phyloP scores from a whole-genome alignment of 2,888 invertebrate genomes.

The Chesias legatella region DNA sequence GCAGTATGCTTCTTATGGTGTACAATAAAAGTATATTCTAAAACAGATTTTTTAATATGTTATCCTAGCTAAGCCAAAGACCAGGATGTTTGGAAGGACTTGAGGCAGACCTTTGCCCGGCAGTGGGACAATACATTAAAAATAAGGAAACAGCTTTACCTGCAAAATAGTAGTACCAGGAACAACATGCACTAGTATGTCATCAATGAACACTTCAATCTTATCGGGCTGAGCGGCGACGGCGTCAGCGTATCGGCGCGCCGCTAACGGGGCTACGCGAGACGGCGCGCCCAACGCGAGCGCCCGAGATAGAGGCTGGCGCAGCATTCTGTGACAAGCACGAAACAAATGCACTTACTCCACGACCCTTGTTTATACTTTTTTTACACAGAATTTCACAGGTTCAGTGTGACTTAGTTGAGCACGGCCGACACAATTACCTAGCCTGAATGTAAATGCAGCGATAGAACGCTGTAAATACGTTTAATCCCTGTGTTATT shows the following conservation, averaged over 20 bases:
- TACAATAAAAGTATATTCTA: too few relatives aligned
- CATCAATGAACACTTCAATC: conserved; percentile 98
- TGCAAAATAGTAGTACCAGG: conserved; percentile 98
- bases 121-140: too few relatives aligned
- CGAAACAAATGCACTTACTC: conserved; percentile 20
- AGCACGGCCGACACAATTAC: conserved; percentile 1
- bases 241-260: conserved; percentile 70
- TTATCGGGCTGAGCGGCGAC: conserved; percentile 84
- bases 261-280: conserved; percentile 62
- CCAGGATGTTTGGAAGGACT: too few relatives aligned
- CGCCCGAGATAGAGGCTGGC: conserved; percentile 86
- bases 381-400: conserved; percentile 4
- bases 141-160: too few relatives aligned
- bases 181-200: conserved; percentile 94
- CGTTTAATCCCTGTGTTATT: conserved; percentile 58
- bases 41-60: too few relatives aligned
- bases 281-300: conserved; percentile 73
- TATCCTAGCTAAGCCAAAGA: too few relatives aligned
- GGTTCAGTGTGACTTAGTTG: conserved; percentile 5
- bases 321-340: conserved; percentile 83
- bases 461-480: conserved; percentile 29
- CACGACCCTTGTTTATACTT: conserved; percentile 22
- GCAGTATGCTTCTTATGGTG: too few relatives aligned
- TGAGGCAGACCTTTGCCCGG: too few relatives aligned
- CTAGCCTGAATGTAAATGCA: conserved; percentile 9